Evolutionary conservation across 2,797 vertebrate genomes (phyloP).

Genomic region (Myotis myotis): DNA sequence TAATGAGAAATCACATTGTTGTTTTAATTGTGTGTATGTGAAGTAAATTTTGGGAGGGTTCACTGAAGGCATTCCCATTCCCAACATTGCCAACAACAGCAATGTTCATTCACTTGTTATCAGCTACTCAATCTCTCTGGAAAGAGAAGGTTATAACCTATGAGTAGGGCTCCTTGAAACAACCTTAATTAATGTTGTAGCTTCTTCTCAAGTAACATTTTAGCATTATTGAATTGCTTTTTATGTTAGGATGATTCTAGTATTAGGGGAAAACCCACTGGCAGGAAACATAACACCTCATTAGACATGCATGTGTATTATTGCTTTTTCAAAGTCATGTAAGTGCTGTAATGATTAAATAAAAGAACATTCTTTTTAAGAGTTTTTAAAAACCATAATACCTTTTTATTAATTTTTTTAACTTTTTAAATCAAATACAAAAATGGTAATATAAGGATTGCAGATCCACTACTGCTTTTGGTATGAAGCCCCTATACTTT

Average conservation of each 20-base stretch:
- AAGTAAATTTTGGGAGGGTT: background rate
- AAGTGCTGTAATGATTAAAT: background rate
- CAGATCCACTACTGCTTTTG: background rate
- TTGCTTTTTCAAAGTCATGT: background rate
- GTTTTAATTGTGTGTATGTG: background rate
- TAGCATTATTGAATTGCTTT: background rate
- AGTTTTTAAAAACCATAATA: background rate
- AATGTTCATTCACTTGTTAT: background rate
- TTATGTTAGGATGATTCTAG: background rate
- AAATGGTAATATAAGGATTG: background rate
- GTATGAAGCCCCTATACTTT: background rate
- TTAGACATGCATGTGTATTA: background rate
- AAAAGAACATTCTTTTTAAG: background rate
- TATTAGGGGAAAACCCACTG: background rate
- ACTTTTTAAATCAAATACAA: background rate
- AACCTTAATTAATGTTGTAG: background rate
- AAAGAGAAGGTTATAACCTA: background rate
- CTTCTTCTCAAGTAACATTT: background rate
- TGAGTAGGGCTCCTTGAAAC: background rate
- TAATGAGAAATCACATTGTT: conserved; percentile 23
- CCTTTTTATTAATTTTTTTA: background rate
- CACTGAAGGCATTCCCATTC: background rate
- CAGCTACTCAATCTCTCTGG: background rate
- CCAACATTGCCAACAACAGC: background rate
- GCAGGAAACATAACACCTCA: background rate